Percentiles rank a stretch among this genome's conserved stretches.
Evolutionary conservation across 2,797 vertebrate species (phyloP).

Genomic region (Pteronotus mesoamericanus): DNA sequence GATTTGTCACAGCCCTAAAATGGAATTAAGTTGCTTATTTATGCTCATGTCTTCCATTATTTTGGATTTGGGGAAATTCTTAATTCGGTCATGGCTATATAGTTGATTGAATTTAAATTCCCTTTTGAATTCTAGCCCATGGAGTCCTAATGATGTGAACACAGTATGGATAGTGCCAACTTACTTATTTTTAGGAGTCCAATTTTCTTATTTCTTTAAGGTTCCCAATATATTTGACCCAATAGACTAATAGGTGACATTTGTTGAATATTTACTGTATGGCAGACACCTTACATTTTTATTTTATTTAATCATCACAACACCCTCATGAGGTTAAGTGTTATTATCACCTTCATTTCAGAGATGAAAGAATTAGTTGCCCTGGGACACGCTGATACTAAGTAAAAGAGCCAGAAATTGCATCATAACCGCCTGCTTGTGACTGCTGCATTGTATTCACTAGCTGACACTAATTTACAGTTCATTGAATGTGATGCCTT

Average conservation of each 20-base stretch:
- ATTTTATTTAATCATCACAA: not conserved
- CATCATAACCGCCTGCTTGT: not conserved
- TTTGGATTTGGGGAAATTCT: constrained; percentile 54
- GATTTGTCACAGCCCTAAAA: constrained; percentile 64
- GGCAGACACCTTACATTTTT: not conserved
- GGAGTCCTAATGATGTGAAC: not conserved
- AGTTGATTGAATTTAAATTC: constrained; percentile 46
- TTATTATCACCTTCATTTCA: not conserved
- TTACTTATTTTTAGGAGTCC: constrained; percentile 1
- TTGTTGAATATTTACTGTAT: not conserved
- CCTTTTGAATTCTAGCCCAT: constrained; percentile 12
- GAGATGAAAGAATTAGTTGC: not conserved
- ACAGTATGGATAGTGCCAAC: not conserved
- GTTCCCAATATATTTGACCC: not conserved
- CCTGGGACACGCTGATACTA: not conserved
- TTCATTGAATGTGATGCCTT: not conserved
- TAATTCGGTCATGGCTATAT: constrained; percentile 57
- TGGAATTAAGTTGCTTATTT: constrained; percentile 67
- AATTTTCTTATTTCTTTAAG: not conserved
- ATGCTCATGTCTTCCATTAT: constrained; percentile 54
- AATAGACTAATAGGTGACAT: not conserved
- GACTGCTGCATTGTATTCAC: not conserved
- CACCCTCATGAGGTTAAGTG: not conserved
- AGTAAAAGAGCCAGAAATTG: not conserved
- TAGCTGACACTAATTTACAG: not conserved